These are phyloP conservation scores for Cettia cetti DNA, from an alignment of 2,113 vertebrate genomes.

Conservation along the genomic window DNA sequence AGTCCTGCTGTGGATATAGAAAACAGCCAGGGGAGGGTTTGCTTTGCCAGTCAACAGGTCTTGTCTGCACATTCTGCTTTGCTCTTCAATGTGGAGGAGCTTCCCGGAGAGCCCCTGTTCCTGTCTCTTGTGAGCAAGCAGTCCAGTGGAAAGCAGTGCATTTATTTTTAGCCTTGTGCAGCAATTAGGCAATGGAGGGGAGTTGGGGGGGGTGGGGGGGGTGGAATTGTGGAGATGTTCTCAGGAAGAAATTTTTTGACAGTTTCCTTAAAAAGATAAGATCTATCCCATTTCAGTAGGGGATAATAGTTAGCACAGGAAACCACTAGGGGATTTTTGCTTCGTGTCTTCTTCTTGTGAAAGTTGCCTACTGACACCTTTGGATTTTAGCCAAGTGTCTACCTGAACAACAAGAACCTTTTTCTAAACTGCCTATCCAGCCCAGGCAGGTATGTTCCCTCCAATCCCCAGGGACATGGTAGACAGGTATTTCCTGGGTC, in stretches of 20 bases:
- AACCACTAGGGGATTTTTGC: not conserved
- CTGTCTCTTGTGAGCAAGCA: not conserved
- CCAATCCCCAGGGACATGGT: not conserved
- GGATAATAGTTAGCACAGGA: not conserved
- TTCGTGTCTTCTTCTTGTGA: not conserved
- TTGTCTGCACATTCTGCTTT: not conserved
- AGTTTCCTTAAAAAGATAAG: conserved; percentile 19
- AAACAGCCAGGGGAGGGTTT: not conserved
- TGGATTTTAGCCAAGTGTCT: not conserved
- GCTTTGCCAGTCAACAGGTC: not conserved
- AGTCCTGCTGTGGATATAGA: not conserved
- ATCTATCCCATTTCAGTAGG: not conserved
- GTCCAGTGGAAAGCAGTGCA: not conserved
- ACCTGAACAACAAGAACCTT: conserved; percentile 9
- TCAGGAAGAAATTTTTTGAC: not conserved
- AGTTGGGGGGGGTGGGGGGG: no score
- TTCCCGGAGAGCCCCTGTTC: not conserved
- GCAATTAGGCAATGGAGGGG: not conserved
- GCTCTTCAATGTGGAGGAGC: not conserved
- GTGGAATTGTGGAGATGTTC: not conserved
- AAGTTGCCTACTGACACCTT: not conserved
- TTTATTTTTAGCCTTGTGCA: not conserved
- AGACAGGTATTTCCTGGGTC: conserved; percentile 29
- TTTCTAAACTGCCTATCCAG: not conserved
- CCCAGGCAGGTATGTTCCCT: not conserved